Conservation (phyloP, 2,888 invertebrate genomes). For the Tricholauxania praeusta region DNA sequence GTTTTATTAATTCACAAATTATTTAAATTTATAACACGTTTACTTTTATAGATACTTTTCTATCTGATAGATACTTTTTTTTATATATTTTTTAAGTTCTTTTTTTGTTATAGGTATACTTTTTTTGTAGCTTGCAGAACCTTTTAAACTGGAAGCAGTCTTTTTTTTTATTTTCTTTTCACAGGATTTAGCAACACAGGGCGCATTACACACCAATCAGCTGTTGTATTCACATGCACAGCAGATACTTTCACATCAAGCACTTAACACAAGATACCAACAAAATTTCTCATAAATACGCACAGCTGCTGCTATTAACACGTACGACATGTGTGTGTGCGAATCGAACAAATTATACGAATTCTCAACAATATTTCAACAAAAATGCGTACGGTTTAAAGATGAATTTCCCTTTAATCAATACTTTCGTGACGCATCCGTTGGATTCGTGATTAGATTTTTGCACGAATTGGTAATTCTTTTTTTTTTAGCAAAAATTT, state of each 20-base stretch:
- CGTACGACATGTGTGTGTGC: no score
- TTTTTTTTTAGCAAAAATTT: slow-evolving; percentile 11
- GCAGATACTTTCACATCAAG: not conserved
- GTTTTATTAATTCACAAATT: slow-evolving; percentile 13
- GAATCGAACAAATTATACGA: not conserved
- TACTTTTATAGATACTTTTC: not conserved
- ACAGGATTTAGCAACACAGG: not conserved
- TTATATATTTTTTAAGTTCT: slow-evolving; percentile 5
- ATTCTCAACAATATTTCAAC: slow-evolving; percentile 4
- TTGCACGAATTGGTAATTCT: not conserved
- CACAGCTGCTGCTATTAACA: no score
- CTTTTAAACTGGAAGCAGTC: not conserved
- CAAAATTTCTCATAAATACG: not conserved
- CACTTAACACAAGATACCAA: not conserved
- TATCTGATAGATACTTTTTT: not conserved
- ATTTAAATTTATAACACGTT: not conserved
- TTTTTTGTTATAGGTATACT: not conserved
- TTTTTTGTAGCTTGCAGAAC: slow-evolving; percentile 2
- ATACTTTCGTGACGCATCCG: not conserved
- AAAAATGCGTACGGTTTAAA: not conserved
- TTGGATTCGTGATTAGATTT: not conserved
- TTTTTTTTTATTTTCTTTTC: not conserved
- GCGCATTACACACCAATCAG: slow-evolving; percentile 12
- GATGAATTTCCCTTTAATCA: not conserved
- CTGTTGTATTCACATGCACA: slow-evolving; percentile 19